Base-by-base conservation (phyloP, 1,140 invertebrate genomes). In the roundworm (Caenorhabditis elegans) region DNA sequence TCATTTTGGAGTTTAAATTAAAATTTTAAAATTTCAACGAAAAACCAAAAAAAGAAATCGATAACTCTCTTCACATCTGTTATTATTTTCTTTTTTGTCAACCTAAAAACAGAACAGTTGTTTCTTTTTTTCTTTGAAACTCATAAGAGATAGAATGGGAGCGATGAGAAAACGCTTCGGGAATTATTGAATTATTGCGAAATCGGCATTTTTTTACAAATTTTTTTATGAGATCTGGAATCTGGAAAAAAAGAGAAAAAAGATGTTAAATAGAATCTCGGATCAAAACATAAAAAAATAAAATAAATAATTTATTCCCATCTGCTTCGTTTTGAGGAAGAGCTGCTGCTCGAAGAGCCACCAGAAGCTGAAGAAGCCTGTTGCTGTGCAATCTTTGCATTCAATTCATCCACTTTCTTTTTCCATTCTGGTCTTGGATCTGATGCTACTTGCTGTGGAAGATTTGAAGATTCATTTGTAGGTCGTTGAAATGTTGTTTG, bases 351-450 rank as follows among this genome's bases (percentile, higher is more conserved):
- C 10, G 55, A 34, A 6, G 55, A 15, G 17, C n/a, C 28, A 11
- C 8, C 10, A 43, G 60, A 43, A 19, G 60, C 28, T 3, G 60
- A 39, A 4, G 60, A 39, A 39, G 60, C 13, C 2, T 70, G 60
- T 39, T 78, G 77, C 11, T 49, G 47, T 26, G 76, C 48, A 47
- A 83, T 36, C 28, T 60, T 48, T 10, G 82, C 82, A 46, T 83
- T 83, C 24, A 83, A 28, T 51, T 85, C 83, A 24, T 88, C 86
- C 1, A 87, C 55, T 70, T 85, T 79, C 22, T 77, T 86, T 51
- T 88, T 87, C 86, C 86, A 87, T 51, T 87, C 86, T 13, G 86
- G 86, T 49, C 85, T 53, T 24, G 86, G 86, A 77, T 87, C 86
- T 13, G 80, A 83, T 24, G 84, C 80, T 22, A 78, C 55, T 17